Evolutionary conservation across 2,888 invertebrate species (phyloP), one percentile per base, ranked within the genome.

Genomic region (Meiosimyza platycephala): DNA sequence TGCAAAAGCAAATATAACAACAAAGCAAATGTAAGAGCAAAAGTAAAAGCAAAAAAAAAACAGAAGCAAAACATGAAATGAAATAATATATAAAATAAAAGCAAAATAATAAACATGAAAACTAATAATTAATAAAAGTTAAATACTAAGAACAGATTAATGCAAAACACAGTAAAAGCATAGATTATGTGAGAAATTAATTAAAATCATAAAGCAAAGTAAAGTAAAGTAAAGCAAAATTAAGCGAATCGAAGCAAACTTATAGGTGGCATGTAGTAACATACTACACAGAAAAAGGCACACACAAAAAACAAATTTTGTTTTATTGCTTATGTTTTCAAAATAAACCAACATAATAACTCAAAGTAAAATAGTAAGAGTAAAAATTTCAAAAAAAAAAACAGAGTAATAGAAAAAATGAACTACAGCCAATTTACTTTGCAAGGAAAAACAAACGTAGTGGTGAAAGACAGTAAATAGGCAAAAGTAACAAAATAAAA

Each of bases 131-230:
- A 77, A 60, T 72, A 77, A 68, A 77, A 70, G 62, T 75, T 71
- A 57, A 72, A 73, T 75, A 78, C 74, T 77, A 76, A 63, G 72
- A 78, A 73, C 74, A 78, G 74, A 76, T 76, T 74, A 79, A 76
- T 67, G 72, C 68, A 62, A 75, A 63, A 65, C n/a, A 73, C 28
- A 60, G 33, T 60, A 60, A 60, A 60, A 60, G 65, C 72, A 77
- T 75, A 75, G 73, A 62, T 71, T 57, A 72, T 55, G 22, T 72
- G 62, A 68, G 74, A 76, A 68, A 68, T 66, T 72, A 65, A 71
- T 72, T 70, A 78, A 80, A 78, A 81, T 79, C 79, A 78, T 79
- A 80, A 79, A 80, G 82, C 78, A 79, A 83, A 80, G 82, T 66
- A 48, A 54, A 67, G 66, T 72, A 74, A 75, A 65, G 64, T 69